These are phyloP conservation scores for Protomyctophum bolini DNA, from an alignment of 2,113 vertebrate genomes.

Conservation along the genomic window DNA sequence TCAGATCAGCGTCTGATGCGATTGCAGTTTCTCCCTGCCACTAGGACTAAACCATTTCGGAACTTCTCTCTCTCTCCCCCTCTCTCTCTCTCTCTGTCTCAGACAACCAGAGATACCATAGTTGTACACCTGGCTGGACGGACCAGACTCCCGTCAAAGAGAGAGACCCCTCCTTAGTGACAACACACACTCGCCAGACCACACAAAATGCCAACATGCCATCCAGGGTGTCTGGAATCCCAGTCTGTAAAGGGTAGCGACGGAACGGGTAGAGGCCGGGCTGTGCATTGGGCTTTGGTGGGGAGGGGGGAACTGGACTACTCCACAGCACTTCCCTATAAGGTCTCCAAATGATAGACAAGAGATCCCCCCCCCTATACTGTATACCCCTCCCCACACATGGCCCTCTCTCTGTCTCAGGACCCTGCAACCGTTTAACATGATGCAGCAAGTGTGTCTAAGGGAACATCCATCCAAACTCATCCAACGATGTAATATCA, in stretches of 20 bases:
- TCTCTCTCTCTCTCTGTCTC: too few species aligned
- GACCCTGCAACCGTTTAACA: slow-evolving; percentile 43
- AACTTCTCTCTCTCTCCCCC: slow-evolving; percentile 28
- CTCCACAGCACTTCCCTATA: slow-evolving; percentile 84
- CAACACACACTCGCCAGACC: slow-evolving; percentile 75
- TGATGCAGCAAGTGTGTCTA: slow-evolving; percentile 19
- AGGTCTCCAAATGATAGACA: slow-evolving; percentile 76
- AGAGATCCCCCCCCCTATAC: slow-evolving; percentile 31
- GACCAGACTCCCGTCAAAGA: slow-evolving; percentile 58
- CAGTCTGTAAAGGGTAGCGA: slow-evolving; percentile 57
- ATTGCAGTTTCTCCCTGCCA: slow-evolving; percentile 11
- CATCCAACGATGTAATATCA: neutral
- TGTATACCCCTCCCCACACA: slow-evolving; percentile 14
- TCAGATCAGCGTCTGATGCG: slow-evolving; percentile 5
- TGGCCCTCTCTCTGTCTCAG: slow-evolving; percentile 3
- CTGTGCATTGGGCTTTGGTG: slow-evolving; percentile 61
- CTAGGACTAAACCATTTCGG: slow-evolving; percentile 37
- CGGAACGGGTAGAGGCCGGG: slow-evolving; percentile 74
- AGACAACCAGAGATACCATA: slow-evolving; percentile 50
- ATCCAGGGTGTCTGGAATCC: slow-evolving; percentile 81
- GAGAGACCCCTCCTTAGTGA: slow-evolving; percentile 53
- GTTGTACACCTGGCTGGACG: slow-evolving; percentile 60
- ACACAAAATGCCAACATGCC: slow-evolving; percentile 80
- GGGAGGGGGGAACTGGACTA: slow-evolving; percentile 62
- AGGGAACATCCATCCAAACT: too few species aligned